Evolutionary conservation across 2,797 vertebrate genomes (phyloP).

Genomic region (Sebastes diploproa): DNA sequence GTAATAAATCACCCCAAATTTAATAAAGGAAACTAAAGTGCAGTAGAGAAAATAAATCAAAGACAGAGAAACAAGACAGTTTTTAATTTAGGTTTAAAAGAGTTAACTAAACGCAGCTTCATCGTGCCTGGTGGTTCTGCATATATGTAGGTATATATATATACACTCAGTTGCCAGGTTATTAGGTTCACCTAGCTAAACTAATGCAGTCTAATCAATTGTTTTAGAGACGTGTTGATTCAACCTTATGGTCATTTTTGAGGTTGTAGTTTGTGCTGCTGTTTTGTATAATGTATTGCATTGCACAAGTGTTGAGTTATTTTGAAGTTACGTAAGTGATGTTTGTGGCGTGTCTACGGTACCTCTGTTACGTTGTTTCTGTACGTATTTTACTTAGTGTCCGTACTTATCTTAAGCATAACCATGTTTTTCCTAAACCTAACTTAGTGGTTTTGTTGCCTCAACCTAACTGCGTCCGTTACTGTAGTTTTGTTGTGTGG

Average conservation of each 20-base stretch:
- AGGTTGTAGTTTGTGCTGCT: background rate
- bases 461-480: too few relatives aligned
- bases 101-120: background rate
- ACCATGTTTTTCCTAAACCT: too few relatives aligned
- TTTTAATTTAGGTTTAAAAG: constrained; percentile 9
- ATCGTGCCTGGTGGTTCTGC: background rate
- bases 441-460: too few relatives aligned
- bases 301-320: too few relatives aligned
- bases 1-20: constrained; percentile 17
- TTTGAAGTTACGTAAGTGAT: too few relatives aligned
- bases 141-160: background rate
- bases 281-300: too few relatives aligned
- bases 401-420: too few relatives aligned
- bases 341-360: too few relatives aligned
- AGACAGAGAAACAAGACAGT: background rate
- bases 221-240: background rate
- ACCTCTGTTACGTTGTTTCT: too few relatives aligned
- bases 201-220: background rate
- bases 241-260: background rate
- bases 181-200: background rate
- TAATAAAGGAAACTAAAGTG: constrained; percentile 21
- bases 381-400: too few relatives aligned
- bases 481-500: too few relatives aligned
- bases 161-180: background rate
- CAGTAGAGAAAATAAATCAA: constrained; percentile 7